These are phyloP conservation scores for Agrotis segetum DNA, from an alignment of 2,888 invertebrate species.

Conservation along the genomic window DNA sequence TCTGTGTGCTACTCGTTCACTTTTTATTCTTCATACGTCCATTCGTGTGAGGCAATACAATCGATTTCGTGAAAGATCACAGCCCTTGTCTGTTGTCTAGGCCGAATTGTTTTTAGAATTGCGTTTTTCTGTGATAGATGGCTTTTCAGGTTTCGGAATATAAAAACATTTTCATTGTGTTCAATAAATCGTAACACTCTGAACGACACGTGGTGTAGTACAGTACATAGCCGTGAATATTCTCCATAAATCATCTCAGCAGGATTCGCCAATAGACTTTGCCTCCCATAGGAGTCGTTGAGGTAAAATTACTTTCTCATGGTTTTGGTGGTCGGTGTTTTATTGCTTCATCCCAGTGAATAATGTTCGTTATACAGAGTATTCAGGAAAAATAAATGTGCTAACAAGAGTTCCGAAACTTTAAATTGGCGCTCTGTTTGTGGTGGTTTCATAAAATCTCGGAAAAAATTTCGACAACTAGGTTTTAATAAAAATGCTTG, in stretches of 20 bases:
- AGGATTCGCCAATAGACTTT: conserved; percentile 51
- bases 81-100: conserved; percentile 21
- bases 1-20: conserved; percentile 56
- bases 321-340: conserved; percentile 68
- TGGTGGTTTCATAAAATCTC: conserved; percentile 57
- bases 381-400: conserved; percentile 62
- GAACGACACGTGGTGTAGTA: conserved; percentile 20
- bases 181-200: conserved; percentile 15
- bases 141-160: conserved; percentile 14
- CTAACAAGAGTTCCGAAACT: conserved; percentile 71
- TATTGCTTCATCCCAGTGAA: conserved; percentile 71
- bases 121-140: conserved; percentile 26
- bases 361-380: conserved; percentile 66
- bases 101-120: conserved; percentile 30
- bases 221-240: conserved; percentile 46
- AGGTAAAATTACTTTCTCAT: conserved; percentile 67
- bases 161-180: conserved; percentile 11
- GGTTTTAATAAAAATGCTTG: conserved; percentile 51
- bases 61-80: conserved; percentile 52
- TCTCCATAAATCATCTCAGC: conserved; percentile 53
- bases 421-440: conserved; percentile 72
- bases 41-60: conserved; percentile 49
- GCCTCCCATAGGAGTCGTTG: conserved; percentile 66
- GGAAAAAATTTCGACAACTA: conserved; percentile 49
- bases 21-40: conserved; percentile 57